Evolutionary conservation across 2,888 invertebrate genomes (phyloP).

Genomic region (Sphinx pinastri): DNA sequence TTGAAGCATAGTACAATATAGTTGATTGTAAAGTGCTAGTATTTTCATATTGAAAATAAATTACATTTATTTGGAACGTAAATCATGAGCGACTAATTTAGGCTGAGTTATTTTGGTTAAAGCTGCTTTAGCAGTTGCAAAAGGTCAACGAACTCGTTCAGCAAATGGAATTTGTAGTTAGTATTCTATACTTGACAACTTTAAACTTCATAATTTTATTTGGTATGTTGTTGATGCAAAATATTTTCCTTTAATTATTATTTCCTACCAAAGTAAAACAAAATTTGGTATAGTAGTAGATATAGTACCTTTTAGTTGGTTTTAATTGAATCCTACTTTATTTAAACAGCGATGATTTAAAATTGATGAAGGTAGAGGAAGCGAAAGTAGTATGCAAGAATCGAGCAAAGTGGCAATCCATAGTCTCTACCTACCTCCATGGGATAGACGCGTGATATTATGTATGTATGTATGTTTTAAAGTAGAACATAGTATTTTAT

Average conservation of each 20-base stretch:
- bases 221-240: background rate
- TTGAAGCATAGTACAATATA: background rate
- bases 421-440: too few relatives aligned
- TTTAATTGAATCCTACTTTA: background rate
- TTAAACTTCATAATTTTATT: background rate
- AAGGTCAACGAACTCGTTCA: conserved; percentile 49
- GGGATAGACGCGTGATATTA: too few relatives aligned
- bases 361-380: too few relatives aligned
- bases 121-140: conserved; percentile 42
- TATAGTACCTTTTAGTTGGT: too few relatives aligned
- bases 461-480: too few relatives aligned
- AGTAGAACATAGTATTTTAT: too few relatives aligned
- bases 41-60: background rate
- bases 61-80: background rate
- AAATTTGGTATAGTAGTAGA: background rate
- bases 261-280: background rate
- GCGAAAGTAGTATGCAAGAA: too few relatives aligned
- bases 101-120: conserved; percentile 52
- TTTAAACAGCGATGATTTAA: too few relatives aligned
- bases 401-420: too few relatives aligned
- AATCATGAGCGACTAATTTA: conserved; percentile 31
- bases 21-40: background rate
- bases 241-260: conserved; percentile 1
- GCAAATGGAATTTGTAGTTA: conserved; percentile 13
- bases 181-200: background rate